phyloP scores from a whole-genome alignment of 2,888 invertebrate species.

The Sinelater perroti region DNA sequence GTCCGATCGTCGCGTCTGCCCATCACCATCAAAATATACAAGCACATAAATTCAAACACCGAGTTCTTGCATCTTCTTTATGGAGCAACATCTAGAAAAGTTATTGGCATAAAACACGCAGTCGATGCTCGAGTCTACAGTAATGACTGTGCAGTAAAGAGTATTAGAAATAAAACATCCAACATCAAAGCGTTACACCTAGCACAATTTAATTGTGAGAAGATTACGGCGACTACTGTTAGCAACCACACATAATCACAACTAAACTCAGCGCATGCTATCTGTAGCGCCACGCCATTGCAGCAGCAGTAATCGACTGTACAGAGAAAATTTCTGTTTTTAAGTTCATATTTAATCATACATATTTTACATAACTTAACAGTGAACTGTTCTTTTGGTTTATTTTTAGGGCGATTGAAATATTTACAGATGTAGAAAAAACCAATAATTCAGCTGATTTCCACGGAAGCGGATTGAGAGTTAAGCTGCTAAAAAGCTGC shows the following conservation, averaged over 20 bases:
- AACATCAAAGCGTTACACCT: constrained; percentile 17
- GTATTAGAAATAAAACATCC: constrained; percentile 11
- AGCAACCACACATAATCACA: constrained; percentile 12
- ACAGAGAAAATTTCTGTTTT: constrained; percentile 3
- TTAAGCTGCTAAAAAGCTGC: too few relatives aligned
- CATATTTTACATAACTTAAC: too few relatives aligned
- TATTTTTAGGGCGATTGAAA: too few relatives aligned
- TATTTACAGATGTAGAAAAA: too few relatives aligned
- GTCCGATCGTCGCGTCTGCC: constrained; percentile 62
- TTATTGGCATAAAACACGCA: constrained; percentile 49
- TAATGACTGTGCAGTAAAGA: too few relatives aligned
- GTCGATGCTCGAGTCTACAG: constrained; percentile 1
- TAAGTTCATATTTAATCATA: too few relatives aligned
- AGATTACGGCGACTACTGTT: neutral
- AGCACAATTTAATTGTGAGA: constrained; percentile 15
- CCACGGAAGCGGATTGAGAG: too few relatives aligned
- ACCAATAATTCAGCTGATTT: too few relatives aligned
- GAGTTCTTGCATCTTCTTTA: constrained; percentile 48
- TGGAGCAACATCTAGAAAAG: constrained; percentile 57
- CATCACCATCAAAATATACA: constrained; percentile 56
- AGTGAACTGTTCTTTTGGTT: too few relatives aligned
- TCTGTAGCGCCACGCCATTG: too few relatives aligned
- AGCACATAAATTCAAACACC: constrained; percentile 41
- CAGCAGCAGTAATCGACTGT: neutral
- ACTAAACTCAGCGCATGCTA: constrained; percentile 10